Conservation (phyloP, 2,113 vertebrate species). For the Barnardius zonarius region DNA sequence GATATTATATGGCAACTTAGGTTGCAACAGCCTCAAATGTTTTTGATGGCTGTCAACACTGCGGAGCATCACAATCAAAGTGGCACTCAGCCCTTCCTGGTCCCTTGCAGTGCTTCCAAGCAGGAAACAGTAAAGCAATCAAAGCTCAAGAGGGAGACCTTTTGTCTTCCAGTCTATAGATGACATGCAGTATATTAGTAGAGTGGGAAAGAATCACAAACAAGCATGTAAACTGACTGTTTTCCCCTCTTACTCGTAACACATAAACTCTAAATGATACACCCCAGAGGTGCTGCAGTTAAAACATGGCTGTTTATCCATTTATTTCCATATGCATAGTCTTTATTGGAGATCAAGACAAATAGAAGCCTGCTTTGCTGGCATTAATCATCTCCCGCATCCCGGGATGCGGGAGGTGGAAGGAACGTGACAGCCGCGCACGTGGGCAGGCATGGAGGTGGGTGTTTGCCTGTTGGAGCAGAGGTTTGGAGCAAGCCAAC, state of each 20-base stretch:
- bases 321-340: rapidly evolving
- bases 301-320: neutral
- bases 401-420: neutral
- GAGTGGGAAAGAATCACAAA: neutral
- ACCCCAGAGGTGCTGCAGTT: neutral
- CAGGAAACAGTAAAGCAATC: neutral
- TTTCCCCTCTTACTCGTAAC: neutral
- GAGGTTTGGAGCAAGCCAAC: slow-evolving; percentile 27
- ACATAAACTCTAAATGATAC: neutral
- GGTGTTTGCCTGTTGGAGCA: slow-evolving; percentile 26
- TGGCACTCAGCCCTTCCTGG: neutral
- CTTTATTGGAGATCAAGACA: neutral
- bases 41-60: neutral
- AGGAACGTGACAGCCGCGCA: slow-evolving; percentile 27
- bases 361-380: neutral
- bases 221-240: neutral
- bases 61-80: neutral
- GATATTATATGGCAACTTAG: neutral
- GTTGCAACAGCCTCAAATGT: neutral
- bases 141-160: neutral
- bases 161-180: neutral
- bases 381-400: slow-evolving; percentile 42
- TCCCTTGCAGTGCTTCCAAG: rapidly evolving
- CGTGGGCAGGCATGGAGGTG: neutral
- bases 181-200: neutral